A percentile compares a stretch with the other conserved stretches of the same genome.
phyloP scores from a whole-genome alignment of 2,888 invertebrate genomes.

The Netelia virgata region DNA sequence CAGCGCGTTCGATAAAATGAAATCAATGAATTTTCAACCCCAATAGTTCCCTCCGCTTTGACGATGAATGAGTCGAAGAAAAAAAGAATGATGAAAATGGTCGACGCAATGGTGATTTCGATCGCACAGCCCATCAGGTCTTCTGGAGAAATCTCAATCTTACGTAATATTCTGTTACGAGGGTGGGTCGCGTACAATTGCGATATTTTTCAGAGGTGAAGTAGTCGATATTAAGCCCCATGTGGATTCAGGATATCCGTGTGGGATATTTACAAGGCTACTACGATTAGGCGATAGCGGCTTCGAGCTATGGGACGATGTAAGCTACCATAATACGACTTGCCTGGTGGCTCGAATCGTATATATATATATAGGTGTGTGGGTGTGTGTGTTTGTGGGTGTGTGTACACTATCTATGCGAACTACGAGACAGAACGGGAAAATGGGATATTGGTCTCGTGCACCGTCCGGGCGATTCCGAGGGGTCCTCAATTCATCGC shows the following conservation, averaged over 20 bases:
- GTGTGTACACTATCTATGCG: conserved; percentile 4
- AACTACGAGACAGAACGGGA: conserved; percentile 44
- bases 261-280: conserved; percentile 4
- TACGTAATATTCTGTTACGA: not conserved
- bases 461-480: conserved; percentile 64
- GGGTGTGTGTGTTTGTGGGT: not conserved
- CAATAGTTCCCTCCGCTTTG: no score
- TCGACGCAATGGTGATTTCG: not conserved
- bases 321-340: conserved; percentile 16
- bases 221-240: conserved; percentile 74
- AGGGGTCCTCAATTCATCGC: conserved; percentile 36
- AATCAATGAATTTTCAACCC: no score
- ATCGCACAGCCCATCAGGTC: not conserved
- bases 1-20: no score
- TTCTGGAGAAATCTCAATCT: not conserved
- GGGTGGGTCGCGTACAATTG: not conserved
- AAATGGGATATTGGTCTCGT: conserved; percentile 77
- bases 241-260: conserved; percentile 71
- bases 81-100: not conserved
- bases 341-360: not conserved
- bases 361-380: no score
- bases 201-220: conserved; percentile 36
- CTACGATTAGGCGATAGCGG: not conserved
- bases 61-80: not conserved
- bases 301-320: conserved; percentile 10